A percentile compares a stretch with the other conserved stretches of the same genome.
Conservation (phyloP, 2,888 invertebrate genomes). For the Heliconius charithonia region DNA sequence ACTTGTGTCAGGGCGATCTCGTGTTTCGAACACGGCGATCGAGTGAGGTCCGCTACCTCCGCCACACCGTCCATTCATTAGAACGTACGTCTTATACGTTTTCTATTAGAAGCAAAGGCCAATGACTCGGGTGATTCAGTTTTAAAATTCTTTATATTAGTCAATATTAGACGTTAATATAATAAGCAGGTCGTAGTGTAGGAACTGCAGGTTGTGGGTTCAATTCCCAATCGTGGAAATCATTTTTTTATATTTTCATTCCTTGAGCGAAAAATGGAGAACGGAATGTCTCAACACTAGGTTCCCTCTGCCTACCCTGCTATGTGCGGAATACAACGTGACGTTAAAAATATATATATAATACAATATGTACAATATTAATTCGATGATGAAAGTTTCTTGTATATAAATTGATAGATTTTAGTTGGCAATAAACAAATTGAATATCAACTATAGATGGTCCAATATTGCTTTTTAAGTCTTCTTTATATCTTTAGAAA, state of each 20-base stretch:
- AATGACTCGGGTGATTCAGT: slow-evolving; percentile 35
- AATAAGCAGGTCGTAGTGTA: no score
- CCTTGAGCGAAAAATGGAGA: no score
- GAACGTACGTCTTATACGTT: slow-evolving; percentile 48
- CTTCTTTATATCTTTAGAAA: slow-evolving; percentile 22
- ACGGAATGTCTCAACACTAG: no score
- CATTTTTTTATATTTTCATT: no score
- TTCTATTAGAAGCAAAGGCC: slow-evolving; percentile 27
- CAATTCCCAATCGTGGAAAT: no score
- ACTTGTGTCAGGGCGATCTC: slow-evolving; percentile 78
- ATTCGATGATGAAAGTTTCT: slow-evolving; percentile 7
- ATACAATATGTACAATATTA: slow-evolving; percentile 7
- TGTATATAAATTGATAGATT: not conserved
- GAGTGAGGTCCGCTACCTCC: slow-evolving; percentile 55
- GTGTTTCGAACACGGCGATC: slow-evolving; percentile 58
- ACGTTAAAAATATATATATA: no score
- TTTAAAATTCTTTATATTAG: slow-evolving; percentile 28
- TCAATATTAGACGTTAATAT: not conserved
- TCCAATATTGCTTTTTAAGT: slow-evolving; percentile 3
- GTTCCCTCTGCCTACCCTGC: no score
- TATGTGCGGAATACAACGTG: no score
- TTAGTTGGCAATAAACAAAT: slow-evolving; percentile 18
- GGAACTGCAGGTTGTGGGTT: no score
- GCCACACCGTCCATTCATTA: slow-evolving; percentile 65
- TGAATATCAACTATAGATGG: not conserved